Evolutionary conservation across 2,888 invertebrate species (phyloP), one percentile per base, ranked within the genome.

Genomic region (Xanthorhoe designata): DNA sequence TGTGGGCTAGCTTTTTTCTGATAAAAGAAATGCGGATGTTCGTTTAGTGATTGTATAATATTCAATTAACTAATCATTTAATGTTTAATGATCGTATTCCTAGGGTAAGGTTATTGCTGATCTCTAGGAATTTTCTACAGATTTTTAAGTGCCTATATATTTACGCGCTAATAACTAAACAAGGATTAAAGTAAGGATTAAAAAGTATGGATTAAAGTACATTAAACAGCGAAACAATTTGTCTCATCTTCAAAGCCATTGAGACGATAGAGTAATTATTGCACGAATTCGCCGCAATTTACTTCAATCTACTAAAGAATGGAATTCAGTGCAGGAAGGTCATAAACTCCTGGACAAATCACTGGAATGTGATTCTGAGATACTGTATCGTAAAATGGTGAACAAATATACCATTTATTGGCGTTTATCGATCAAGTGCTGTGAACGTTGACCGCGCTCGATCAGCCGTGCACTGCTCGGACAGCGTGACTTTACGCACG

Each of bases 401-500:
- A 71, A 72, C 72, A 75, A 75, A 72, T 69, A 70, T 52, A 59
- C 51, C 64, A 52, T 69, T 70, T 69, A 69, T 72, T 75, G 73
- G 69, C 71, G 64, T 74, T 70, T 74, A 73, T 78, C 71, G 71
- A 78, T 71, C 71, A 72, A 75, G 72, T 73, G 78, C 78, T 71
- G 61, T 81, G 79, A 81, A 79, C 80, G 78, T 73, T 79, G 80
- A 78, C 82, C 78, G 78, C 74, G 75, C 64, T 68, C 72, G 67
- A 35, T 74, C 77, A 64, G 76, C 77, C 83, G 79, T 70, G 68
- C 68, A 70, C 71, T 72, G 78, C 54, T 70, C 79, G 76, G 75
- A 74, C 66, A 75, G 75, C 78, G 81, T 79, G 75, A 82, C 81
- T 73, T 72, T 73, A 76, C 56, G 66, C 67, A 42, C 51, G 53